A percentile compares a stretch with the other conserved stretches of the same genome.
Conservation (phyloP, 2,113 vertebrate species). For the Thamnophis sirtalis region DNA sequence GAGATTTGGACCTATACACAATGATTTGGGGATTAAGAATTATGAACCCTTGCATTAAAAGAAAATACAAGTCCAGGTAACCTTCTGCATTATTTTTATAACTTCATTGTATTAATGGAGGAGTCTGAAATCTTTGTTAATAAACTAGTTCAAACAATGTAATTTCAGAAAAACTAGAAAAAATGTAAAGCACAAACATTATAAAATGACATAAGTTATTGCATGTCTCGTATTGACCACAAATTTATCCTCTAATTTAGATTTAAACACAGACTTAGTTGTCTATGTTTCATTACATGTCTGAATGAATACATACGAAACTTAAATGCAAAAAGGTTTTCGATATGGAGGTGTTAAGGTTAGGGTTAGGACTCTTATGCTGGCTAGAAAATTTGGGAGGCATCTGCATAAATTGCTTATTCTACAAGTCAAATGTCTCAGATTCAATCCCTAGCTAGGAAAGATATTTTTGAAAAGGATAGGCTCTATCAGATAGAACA, state of each 20-base stretch:
- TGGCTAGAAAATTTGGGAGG: not conserved
- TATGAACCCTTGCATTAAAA: not conserved
- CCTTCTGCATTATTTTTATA: not conserved
- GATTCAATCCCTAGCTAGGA: not conserved
- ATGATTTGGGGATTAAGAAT: not conserved
- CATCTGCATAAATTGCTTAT: too few species aligned
- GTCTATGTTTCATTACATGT: not conserved
- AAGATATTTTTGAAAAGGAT: not conserved
- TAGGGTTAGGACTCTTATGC: not conserved
- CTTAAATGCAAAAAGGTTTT: not conserved
- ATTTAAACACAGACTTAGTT: not conserved
- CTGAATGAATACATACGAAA: not conserved
- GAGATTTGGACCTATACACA: not conserved
- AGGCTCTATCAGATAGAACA: not conserved
- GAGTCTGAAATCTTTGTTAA: not conserved
- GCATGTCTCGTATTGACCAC: not conserved
- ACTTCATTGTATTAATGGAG: not conserved
- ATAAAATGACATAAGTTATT: not conserved
- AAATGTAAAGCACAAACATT: not conserved
- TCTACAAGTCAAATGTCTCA: not conserved
- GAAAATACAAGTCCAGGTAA: not conserved
- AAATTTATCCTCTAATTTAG: not conserved
- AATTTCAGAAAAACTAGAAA: not conserved
- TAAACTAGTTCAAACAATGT: not conserved
- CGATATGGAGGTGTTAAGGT: not conserved